These are phyloP conservation scores for Poecile atricapillus DNA, from an alignment of 2,113 vertebrate species.

Conservation along the genomic window DNA sequence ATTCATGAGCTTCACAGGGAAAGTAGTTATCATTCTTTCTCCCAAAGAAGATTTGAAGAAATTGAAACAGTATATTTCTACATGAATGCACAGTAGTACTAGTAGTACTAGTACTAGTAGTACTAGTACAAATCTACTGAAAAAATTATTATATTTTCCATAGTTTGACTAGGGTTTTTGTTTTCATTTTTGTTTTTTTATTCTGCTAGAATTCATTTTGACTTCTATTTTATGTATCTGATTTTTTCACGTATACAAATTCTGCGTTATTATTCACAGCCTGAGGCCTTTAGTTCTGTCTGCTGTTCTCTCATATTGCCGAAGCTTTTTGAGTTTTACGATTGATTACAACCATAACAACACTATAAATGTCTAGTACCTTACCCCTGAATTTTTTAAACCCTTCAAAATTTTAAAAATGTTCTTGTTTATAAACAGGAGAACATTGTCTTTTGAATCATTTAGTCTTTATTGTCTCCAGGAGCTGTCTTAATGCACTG, in stretches of 20 bases:
- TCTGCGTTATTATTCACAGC: neutral
- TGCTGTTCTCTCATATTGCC: neutral
- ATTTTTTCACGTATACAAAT: neutral
- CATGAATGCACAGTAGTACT: no score
- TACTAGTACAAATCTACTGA: no score
- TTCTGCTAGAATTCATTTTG: neutral
- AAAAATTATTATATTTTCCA: neutral
- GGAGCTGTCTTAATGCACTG: neutral
- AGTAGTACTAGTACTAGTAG: no score
- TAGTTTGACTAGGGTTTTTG: neutral
- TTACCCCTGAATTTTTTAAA: neutral
- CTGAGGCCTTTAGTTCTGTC: neutral
- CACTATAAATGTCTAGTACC: neutral
- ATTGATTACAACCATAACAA: neutral
- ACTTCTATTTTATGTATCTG: neutral
- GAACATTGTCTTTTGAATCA: neutral
- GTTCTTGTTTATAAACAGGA: neutral
- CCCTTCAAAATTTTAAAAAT: neutral
- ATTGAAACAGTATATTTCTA: neutral
- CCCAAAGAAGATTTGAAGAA: neutral
- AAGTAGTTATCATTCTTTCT: neutral
- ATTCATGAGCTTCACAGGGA: neutral
- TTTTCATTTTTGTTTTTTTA: neutral
- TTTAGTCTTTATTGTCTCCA: neutral
- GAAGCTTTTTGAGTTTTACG: neutral